Conservation (phyloP, 1,140 invertebrate genomes). For the Mizuhopecten yessoensis region DNA sequence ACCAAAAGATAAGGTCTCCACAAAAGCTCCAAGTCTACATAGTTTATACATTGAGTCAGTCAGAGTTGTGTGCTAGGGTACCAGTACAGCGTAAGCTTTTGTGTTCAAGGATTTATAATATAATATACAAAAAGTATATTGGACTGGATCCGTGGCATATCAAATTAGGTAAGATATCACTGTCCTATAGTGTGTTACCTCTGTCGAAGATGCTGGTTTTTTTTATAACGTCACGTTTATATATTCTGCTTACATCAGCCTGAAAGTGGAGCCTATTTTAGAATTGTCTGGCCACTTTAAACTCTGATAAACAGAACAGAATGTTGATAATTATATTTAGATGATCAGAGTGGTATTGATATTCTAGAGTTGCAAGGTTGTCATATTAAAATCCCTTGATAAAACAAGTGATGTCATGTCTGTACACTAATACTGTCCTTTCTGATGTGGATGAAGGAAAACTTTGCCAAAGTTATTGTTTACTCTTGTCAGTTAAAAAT, state of each 20-base stretch:
- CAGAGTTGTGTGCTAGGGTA: background rate
- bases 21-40: background rate
- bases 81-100: background rate
- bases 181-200: too few species aligned
- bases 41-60: background rate
- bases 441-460: background rate
- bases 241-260: too few species aligned
- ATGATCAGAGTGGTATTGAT: background rate
- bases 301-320: too few species aligned
- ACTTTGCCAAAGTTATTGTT: background rate
- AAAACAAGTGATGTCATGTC: background rate
- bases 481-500: background rate
- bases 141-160: background rate
- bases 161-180: background rate
- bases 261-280: too few species aligned
- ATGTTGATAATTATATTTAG: too few species aligned
- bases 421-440: background rate
- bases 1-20: slow-evolving; percentile 33
- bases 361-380: background rate
- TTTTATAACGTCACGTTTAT: too few species aligned
- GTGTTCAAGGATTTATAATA: background rate
- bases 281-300: too few species aligned
- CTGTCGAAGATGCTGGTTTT: too few species aligned
- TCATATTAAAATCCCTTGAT: background rate
- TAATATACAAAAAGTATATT: background rate